A percentile compares a stretch with the other conserved stretches of the same genome.
Evolutionary conservation across 2,888 invertebrate species (phyloP).

Genomic region (Cephus nigrinus): DNA sequence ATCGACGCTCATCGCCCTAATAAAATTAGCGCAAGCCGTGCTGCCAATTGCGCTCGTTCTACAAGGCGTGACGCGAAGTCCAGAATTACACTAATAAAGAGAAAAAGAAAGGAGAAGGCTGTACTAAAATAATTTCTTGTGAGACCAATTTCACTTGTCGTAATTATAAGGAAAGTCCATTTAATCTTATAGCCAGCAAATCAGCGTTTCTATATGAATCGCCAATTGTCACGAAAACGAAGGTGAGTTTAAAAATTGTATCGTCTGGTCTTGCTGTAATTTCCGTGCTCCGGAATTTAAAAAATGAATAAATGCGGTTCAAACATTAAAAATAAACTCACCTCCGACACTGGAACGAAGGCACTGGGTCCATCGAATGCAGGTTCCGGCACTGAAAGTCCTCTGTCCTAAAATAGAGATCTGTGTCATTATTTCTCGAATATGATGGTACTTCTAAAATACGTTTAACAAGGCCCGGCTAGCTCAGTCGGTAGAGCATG

Average conservation of each 20-base stretch:
- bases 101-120: neutral
- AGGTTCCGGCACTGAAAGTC: conserved; percentile 69
- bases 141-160: neutral
- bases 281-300: neutral
- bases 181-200: neutral
- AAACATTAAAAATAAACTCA: conserved; percentile 55
- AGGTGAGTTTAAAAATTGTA: neutral
- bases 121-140: neutral
- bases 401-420: conserved; percentile 67
- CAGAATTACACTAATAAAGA: neutral
- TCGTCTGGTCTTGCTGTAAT: neutral
- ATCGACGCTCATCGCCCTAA: neutral
- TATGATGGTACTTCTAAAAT: neutral
- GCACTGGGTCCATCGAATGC: conserved; percentile 70
- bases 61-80: neutral
- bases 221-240: neutral
- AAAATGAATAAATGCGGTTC: neutral
- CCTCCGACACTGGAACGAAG: conserved; percentile 70
- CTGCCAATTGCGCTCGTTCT: conserved; percentile 4
- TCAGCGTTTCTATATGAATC: neutral
- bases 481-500: conserved; percentile 60
- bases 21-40: conserved; percentile 7
- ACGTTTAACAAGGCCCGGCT: conserved; percentile 36
- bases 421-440: neutral
- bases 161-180: neutral